phyloP scores from a whole-genome alignment of 2,113 vertebrate genomes.

The Seriola quinqueradiata region DNA sequence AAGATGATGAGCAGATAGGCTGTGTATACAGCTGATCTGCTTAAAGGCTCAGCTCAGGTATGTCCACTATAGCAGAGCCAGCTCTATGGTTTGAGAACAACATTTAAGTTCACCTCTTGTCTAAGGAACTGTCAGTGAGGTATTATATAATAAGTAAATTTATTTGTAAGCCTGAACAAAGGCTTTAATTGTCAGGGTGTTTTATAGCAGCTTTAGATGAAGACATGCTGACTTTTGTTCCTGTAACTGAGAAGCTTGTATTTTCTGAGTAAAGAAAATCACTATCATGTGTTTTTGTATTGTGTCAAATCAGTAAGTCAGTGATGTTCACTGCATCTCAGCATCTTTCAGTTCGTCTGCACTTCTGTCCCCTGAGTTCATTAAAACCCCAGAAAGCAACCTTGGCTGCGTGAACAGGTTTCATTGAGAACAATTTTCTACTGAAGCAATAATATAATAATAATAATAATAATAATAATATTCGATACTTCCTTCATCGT shows the following conservation, averaged over 20 bases:
- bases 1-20: slow-evolving; percentile 36
- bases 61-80: neutral
- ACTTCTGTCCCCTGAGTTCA: slow-evolving; percentile 1
- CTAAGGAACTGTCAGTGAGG: neutral
- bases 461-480: neutral
- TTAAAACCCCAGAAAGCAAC: slow-evolving; percentile 7
- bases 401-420: neutral
- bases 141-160: neutral
- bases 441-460: neutral
- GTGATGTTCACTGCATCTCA: neutral
- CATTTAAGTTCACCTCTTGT: neutral
- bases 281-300: neutral
- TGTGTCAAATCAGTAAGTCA: neutral
- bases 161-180: neutral
- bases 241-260: neutral
- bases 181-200: neutral
- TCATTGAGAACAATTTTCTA: slow-evolving; percentile 13
- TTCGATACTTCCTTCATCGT: neutral
- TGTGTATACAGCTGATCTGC: slow-evolving; percentile 11
- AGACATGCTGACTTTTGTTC: neutral
- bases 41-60: slow-evolving; percentile 10
- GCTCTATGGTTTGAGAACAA: neutral
- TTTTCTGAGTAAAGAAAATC: neutral
- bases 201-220: slow-evolving; percentile 11
- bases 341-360: neutral